These are phyloP conservation scores for Herpailurus yagouaroundi DNA, from an alignment of 2,113 vertebrate genomes.

Conservation along the genomic window DNA sequence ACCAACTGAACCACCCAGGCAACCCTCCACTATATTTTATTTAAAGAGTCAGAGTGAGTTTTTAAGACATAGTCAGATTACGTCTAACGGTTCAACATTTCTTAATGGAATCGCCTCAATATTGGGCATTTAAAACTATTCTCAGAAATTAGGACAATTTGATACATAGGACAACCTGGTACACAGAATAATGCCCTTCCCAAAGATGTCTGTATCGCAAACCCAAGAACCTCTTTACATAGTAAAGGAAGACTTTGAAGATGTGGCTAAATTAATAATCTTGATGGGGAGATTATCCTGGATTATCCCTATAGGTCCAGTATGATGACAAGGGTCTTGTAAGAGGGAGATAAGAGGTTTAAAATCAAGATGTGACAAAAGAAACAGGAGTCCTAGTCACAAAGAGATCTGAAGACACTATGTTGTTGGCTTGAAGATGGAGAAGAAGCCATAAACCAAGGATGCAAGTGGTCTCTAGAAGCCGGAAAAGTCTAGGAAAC, in stretches of 20 bases:
- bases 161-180: not conserved
- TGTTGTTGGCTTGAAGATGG: not conserved
- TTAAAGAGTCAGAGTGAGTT: not conserved
- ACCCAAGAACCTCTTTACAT: not conserved
- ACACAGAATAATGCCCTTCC: not conserved
- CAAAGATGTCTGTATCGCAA: not conserved
- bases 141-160: not conserved
- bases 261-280: not conserved
- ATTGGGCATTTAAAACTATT: not conserved
- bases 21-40: no score
- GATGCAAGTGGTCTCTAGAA: not conserved
- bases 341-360: not conserved
- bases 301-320: not conserved
- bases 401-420: not conserved
- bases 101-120: not conserved
- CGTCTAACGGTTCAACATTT: not conserved
- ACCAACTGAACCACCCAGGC: no score
- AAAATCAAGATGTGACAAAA: not conserved
- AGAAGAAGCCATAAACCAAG: not conserved
- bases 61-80: not conserved
- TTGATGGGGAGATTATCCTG: not conserved
- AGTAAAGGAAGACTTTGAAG: not conserved
- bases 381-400: not conserved
- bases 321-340: not conserved
- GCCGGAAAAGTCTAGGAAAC: not conserved